Percentiles rank a stretch among this genome's conserved stretches.
Evolutionary conservation across 2,113 vertebrate genomes (phyloP).

Genomic region (Saguinus imperator): DNA sequence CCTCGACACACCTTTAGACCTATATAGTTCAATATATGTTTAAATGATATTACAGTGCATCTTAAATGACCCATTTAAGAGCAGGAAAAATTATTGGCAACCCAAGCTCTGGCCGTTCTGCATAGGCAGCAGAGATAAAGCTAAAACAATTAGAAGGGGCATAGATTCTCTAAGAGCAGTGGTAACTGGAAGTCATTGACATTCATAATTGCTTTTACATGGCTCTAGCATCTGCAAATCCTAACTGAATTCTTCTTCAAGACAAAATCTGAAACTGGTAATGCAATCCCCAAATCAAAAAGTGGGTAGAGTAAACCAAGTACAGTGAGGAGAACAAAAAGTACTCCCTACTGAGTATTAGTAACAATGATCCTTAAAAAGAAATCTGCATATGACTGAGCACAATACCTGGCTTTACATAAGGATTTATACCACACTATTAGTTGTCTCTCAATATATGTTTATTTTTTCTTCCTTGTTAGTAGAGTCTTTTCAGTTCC

Average conservation of each 20-base stretch:
- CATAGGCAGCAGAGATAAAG: neutral
- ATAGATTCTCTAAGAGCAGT: neutral
- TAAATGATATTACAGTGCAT: neutral
- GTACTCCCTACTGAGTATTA: neutral
- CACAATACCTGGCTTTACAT: neutral
- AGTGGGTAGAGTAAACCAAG: neutral
- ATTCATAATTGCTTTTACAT: neutral
- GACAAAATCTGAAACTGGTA: neutral
- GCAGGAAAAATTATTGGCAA: neutral
- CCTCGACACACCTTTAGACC: neutral
- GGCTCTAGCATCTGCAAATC: neutral
- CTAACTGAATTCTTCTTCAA: neutral
- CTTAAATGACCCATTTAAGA: neutral
- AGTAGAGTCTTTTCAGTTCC: neutral
- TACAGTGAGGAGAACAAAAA: neutral
- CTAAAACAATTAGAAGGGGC: neutral
- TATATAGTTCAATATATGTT: neutral
- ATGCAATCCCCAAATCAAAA: neutral
- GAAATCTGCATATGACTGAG: neutral
- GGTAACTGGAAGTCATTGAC: neutral
- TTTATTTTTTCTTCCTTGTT: neutral
- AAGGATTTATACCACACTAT: neutral
- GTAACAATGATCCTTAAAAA: neutral
- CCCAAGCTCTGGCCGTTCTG: neutral
- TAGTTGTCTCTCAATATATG: neutral